Evolutionary conservation across 92 coral and sea anemone genomes (phyloP).

Genomic region (Galaxea fascicularis): DNA sequence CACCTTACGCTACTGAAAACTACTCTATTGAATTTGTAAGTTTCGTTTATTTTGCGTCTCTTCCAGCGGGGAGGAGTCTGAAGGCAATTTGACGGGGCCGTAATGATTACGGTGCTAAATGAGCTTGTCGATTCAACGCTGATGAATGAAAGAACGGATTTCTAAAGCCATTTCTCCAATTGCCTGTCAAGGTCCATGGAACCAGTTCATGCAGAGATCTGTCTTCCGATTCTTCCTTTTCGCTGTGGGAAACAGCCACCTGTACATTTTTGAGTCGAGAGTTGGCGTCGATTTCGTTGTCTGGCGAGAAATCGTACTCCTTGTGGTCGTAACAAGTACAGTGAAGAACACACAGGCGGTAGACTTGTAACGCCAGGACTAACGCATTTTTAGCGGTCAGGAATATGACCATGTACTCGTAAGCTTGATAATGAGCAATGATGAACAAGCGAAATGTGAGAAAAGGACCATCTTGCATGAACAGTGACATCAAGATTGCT

Average conservation of each 20-base stretch:
- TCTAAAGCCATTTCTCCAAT: constrained; percentile 19
- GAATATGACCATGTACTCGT: constrained; percentile 95
- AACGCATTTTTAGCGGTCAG: constrained; percentile 96
- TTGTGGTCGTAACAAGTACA: constrained; percentile 94
- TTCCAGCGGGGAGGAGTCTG: neutral
- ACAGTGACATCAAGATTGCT: constrained; percentile 79
- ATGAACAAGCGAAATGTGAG: constrained; percentile 89
- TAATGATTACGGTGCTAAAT: neutral
- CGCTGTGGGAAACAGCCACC: constrained; percentile 86
- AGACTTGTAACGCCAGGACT: constrained; percentile 85
- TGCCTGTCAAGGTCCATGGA: constrained; percentile 26
- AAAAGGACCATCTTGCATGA: constrained; percentile 96
- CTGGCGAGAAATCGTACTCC: constrained; percentile 97
- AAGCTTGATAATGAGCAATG: constrained; percentile 89
- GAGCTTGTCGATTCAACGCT: neutral
- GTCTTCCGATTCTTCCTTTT: constrained; percentile 42
- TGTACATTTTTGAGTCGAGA: constrained; percentile 91
- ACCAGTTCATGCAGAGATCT: neutral
- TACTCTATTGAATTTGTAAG: neutral
- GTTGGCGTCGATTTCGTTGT: constrained; percentile 81
- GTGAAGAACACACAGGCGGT: constrained; percentile 88
- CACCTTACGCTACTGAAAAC: too few species aligned
- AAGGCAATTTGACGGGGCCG: neutral
- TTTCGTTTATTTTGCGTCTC: neutral
- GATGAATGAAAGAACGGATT: constrained; percentile 18